Conservation (phyloP, 2,797 vertebrate species). For the Lagorchestes hirsutus region DNA sequence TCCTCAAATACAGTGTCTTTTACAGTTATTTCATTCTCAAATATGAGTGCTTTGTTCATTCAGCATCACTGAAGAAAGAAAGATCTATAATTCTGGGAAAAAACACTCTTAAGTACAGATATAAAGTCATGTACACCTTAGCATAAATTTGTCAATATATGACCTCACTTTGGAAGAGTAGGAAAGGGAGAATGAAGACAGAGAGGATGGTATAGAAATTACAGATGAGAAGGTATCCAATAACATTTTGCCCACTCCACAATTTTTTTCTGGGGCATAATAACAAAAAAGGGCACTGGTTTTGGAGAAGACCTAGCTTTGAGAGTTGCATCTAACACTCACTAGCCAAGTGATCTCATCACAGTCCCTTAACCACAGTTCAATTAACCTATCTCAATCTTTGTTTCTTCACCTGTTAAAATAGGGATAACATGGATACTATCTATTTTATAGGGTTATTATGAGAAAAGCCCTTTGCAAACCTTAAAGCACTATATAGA, state of each 20-base stretch:
- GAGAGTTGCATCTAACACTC: background rate
- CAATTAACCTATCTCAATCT: background rate
- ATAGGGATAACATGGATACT: background rate
- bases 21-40: background rate
- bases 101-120: background rate
- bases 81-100: background rate
- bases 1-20: background rate
- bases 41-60: background rate
- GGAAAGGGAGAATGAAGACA: background rate
- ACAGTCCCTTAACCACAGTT: background rate
- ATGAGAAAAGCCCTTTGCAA: background rate
- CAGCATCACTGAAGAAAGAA: background rate
- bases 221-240: background rate
- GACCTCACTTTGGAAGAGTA: background rate
- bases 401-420: background rate
- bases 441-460: background rate
- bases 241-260: background rate
- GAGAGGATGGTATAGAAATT: background rate
- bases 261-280: background rate
- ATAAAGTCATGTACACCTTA: background rate
- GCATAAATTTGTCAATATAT: background rate
- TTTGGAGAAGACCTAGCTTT: background rate
- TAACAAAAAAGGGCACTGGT: background rate
- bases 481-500: background rate
- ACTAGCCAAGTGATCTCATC: background rate